Base-by-base conservation (phyloP, 2,888 invertebrate genomes). In the Alitta virens region DNA sequence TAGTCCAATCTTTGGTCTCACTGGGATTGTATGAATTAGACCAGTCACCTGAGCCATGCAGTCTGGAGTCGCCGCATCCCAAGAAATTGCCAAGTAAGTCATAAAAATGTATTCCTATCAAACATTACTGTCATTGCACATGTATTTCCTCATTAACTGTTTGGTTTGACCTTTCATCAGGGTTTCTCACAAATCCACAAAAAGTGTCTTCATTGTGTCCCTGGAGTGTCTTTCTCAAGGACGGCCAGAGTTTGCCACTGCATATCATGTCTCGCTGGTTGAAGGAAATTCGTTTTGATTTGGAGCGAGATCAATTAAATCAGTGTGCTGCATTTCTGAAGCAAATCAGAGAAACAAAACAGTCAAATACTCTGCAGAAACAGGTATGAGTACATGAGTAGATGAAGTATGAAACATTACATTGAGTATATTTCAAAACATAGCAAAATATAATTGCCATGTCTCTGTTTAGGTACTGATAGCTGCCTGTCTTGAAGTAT, bases 401-500 rank as follows among this genome's bases (percentile, higher is more conserved):
- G n/a, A n/a, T n/a, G n/a, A n/a, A 33, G 33, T 5, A 33, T 33
- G 5, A 33, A 33, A 33, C 33, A 7, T 33, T 33, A 12, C 12
- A 33, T 7, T 33, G 33, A 33, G 12, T 12, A 33, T 12, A 33
- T 33, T 33, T 33, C 12, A 33, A 12, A 33, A 33, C 33, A 40
- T 12, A 40, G 16, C 9, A 40, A 40, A 40, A 16, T 40, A 12
- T 40, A 40, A 40, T 40, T 40, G 12, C 16, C 40, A 40, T 12
- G 12, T 40, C 9, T 7, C 9, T 16, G 69, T 67, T 21, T 72
- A 77, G 78, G 60, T 75, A 23, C 61, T 78, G 65, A 69, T 75
- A 18, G 73, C 74, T 57, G 71, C 75, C 26, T 73, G 74, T 56
- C 68, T 70, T 18, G 75, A 78, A 53, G 63, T 78, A 53, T 74